phyloP scores from a whole-genome alignment of 2,888 invertebrate species.

The Steromphala cineraria region DNA sequence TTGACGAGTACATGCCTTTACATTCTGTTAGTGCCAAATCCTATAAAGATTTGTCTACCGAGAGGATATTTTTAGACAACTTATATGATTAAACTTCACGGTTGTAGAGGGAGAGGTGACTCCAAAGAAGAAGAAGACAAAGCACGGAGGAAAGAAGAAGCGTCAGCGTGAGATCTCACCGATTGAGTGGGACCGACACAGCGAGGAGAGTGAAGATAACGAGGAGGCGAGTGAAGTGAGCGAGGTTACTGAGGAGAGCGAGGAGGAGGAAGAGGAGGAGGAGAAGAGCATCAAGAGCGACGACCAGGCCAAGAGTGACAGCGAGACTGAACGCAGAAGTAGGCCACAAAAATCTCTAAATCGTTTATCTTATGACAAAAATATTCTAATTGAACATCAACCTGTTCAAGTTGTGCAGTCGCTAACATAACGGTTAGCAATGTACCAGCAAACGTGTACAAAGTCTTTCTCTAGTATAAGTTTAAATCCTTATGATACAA shows the following conservation, averaged over 20 bases:
- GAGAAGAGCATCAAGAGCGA: conserved; percentile 40
- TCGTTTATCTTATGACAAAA: no score
- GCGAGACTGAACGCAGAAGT: conserved; percentile 24
- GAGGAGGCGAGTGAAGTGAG: conserved; percentile 43
- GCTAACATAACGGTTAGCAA: no score
- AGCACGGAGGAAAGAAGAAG: conserved; percentile 41
- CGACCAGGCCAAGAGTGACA: conserved; percentile 41
- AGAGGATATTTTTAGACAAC: no score
- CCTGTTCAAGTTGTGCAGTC: no score
- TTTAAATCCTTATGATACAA: no score
- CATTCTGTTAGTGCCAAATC: no score
- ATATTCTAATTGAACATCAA: no score
- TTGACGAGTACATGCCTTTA: no score
- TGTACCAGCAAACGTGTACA: no score
- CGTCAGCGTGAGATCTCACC: conserved; percentile 66
- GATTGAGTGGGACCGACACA: conserved; percentile 69
- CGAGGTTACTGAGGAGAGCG: conserved; percentile 45
- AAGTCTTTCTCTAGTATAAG: no score
- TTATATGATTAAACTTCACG: no score
- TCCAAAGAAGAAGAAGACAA: conserved; percentile 35
- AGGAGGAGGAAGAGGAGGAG: conserved; percentile 30
- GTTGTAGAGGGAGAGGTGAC: conserved; percentile 32
- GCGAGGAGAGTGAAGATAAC: conserved; percentile 51
- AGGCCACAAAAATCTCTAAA: background rate
- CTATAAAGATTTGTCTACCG: no score